Conservation (phyloP, 2,797 vertebrate species). For the Potorous gilbertii region DNA sequence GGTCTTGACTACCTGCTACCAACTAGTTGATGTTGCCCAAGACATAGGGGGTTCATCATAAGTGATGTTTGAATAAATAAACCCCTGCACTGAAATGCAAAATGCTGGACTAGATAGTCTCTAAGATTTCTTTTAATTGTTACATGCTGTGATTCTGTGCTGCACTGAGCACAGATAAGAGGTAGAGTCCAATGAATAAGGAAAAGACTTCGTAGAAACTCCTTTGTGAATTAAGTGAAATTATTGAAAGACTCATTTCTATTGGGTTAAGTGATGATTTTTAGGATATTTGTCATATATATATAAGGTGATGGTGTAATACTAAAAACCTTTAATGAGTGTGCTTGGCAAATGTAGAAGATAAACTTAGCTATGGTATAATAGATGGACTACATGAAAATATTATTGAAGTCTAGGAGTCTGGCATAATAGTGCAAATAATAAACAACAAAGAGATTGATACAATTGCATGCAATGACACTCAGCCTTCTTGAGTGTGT, state of each 20-base stretch:
- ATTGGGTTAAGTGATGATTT: neutral
- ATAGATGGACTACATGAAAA: neutral
- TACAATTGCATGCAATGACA: conserved; percentile 1
- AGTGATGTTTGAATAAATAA: neutral
- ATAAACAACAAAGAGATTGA: neutral
- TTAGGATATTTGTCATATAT: neutral
- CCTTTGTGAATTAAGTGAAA: neutral
- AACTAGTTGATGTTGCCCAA: neutral
- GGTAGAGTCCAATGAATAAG: neutral
- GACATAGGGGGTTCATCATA: neutral
- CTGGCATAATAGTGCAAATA: neutral
- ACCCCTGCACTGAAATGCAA: neutral
- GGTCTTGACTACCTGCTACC: neutral
- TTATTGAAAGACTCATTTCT: neutral
- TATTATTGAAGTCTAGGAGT: neutral
- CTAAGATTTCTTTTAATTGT: neutral
- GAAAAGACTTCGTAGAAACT: neutral
- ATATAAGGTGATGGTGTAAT: neutral
- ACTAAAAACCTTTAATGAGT: neutral
- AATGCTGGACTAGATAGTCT: neutral
- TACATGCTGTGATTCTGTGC: neutral
- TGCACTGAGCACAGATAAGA: neutral
- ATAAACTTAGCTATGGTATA: neutral
- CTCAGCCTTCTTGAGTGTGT: conserved; percentile 33
- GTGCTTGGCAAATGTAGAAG: neutral